Base-by-base conservation (phyloP, 2,888 invertebrate genomes). In the Hyles lineata region DNA sequence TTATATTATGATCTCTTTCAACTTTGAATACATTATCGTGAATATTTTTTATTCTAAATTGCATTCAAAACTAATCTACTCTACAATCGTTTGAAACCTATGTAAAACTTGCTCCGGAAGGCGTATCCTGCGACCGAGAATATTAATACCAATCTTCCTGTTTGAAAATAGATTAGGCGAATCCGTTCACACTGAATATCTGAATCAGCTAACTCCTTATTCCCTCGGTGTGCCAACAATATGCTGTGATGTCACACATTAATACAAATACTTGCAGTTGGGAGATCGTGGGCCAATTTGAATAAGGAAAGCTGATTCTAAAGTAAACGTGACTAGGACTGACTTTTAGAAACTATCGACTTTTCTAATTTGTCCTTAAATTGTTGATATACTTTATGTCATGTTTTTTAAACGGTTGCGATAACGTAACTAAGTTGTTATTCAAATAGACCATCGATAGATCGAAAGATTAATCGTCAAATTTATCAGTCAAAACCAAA, bases 121-220 rank as follows among this genome's bases (percentile, higher is more conserved):
- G n/a, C 55, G 55, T n/a, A 55, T 55, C 55, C 55, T 55, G 55
- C 55, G n/a, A 17, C 55, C n/a, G 8, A 55, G 55, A n/a, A 55
- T 55, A 55, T 55, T n/a, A 55, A n/a, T 55, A 7, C n/a, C 55
- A 55, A 55, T 55, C 55, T 55, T 55, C 55, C 55, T 55, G 55
- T 55, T 55, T 55, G 19, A 55, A 55, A 55, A 55, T 55, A 55
- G 55, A 55, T 55, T 55, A 55, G n/a, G 55, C 55, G 55, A 55
- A 55, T 55, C n/a, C 55, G 55, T 55, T 55, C 55, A 55, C n/a
- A 19, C 55, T 6, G n/a, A 55, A 55, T 55, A 6, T 55, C 55
- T 55, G 55, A 55, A 55, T 55, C 55, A 55, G n/a, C 55, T 55
- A 6, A 55, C n/a, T 17, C 55, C 55, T 55, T 55, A 55, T 55